Percentiles rank a stretch among this genome's conserved stretches.
Conservation (phyloP, 2,888 invertebrate genomes). For the Gortyna flavago region DNA sequence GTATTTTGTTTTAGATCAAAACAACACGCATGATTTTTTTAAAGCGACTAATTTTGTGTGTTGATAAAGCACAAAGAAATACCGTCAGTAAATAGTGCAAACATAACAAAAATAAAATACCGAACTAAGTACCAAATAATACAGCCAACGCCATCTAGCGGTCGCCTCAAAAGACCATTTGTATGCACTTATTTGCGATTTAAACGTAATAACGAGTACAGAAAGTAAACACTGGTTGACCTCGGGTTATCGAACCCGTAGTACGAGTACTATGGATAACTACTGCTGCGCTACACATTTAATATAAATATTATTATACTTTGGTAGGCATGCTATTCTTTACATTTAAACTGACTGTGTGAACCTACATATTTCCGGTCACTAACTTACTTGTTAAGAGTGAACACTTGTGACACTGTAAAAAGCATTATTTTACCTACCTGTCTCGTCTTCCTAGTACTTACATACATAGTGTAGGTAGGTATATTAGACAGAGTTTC, state of each 20-base stretch:
- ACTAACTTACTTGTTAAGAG: background rate
- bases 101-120: background rate
- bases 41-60: background rate
- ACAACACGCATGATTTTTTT: background rate
- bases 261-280: constrained; percentile 60
- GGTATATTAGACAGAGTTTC: background rate
- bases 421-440: background rate
- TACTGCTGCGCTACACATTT: constrained; percentile 33
- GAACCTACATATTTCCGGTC: constrained; percentile 5
- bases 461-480: background rate
- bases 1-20: background rate
- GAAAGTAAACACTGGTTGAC: constrained; percentile 62
- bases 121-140: background rate
- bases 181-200: constrained; percentile 49
- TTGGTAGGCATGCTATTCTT: background rate
- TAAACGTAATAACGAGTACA: constrained; percentile 55
- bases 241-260: constrained; percentile 66
- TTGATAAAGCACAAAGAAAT: background rate
- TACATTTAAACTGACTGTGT: background rate
- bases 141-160: constrained; percentile 57
- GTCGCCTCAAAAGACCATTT: background rate
- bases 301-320: constrained; percentile 33
- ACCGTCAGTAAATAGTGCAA: background rate
- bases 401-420: background rate
- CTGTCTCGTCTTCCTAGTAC: background rate